Evolutionary conservation across 2,113 vertebrate genomes (phyloP).

Genomic region (Spea bombifrons): DNA sequence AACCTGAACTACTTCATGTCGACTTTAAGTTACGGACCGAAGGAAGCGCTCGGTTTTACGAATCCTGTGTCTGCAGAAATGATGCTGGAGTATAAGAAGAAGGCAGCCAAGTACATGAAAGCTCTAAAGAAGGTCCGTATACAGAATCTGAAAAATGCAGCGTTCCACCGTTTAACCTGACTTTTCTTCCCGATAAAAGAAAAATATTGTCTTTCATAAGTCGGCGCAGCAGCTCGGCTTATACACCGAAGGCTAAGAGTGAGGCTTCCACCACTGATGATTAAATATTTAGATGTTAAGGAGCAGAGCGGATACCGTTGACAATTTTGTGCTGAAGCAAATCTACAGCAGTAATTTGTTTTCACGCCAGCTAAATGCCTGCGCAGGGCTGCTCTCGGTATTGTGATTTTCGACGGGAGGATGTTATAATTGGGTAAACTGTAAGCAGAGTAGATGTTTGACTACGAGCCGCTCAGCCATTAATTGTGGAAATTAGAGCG

Average conservation of each 20-base stretch:
- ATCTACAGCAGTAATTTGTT: constrained; percentile 19
- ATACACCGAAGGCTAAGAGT: not conserved
- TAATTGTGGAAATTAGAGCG: not conserved
- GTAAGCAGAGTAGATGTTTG: not conserved
- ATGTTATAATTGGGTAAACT: constrained; percentile 11
- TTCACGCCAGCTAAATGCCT: constrained; percentile 19
- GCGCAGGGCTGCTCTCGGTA: not conserved
- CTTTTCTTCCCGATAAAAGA: constrained; percentile 13
- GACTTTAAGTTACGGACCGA: constrained; percentile 78
- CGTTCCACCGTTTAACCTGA: constrained; percentile 1
- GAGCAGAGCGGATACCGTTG: constrained; percentile 15
- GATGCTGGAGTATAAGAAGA: constrained; percentile 90
- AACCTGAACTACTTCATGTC: constrained; percentile 86
- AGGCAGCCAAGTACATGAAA: constrained; percentile 79
- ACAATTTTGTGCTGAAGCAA: constrained; percentile 27
- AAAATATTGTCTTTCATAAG: constrained; percentile 13
- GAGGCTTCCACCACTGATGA: not conserved
- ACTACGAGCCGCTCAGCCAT: not conserved
- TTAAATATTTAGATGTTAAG: constrained; percentile 38
- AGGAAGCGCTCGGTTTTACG: constrained; percentile 68
- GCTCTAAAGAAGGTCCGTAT: constrained; percentile 81
- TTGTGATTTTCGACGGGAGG: constrained; percentile 16
- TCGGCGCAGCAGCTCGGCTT: not conserved
- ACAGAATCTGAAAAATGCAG: not conserved
- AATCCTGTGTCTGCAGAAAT: constrained; percentile 83